Base-by-base conservation (phyloP, 1,140 invertebrate genomes). In the Bombus pascuorum region DNA sequence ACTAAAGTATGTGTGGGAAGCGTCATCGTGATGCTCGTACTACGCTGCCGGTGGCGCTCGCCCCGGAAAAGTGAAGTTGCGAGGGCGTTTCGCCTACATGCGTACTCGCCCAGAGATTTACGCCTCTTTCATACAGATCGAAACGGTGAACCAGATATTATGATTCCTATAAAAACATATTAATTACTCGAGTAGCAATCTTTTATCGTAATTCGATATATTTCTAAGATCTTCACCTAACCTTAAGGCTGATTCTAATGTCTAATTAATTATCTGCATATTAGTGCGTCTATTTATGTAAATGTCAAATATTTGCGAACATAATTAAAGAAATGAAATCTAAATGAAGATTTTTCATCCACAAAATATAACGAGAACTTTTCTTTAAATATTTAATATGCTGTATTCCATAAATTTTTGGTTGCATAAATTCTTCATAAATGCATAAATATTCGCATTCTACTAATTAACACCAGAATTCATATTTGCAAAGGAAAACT, bases 21-120 rank as follows among this genome's bases (percentile, higher is more conserved):
- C 47, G 25, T 42, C 59, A 78, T 62, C 47, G 32, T 28, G 71
- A 62, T 53, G 2, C 9, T 76, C 47, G 32, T 76, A 8, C 25
- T 39, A 83, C 59, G 59, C 37, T 37, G 72, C 32, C 25, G 15
- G 72, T 53, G 81, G 39, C 81, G 59, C 22, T 59, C 81, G 72
- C 81, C 72, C 42, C 42, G 81, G n/a, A 9, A 22, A 34, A 62
- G 32, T 42, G 13, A 22, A 75, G 37, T 34, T 39, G 57, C 71
- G 72, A 76, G 39, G 81, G 81, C 72, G 81, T 47, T 39, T 83
- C 81, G 72, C 81, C 71, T 65, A 75, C 72, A 15, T 62, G n/a
- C 15, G n/a, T 22, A 37, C 25, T 47, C 72, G 28, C 25, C 72
- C 22, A 76, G 18, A 68, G 32, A 1, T 6, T 71, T 57, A 39